These are phyloP conservation scores for Zaprionus davidi DNA, from an alignment of 1,140 invertebrate genomes.

Conservation along the genomic window DNA sequence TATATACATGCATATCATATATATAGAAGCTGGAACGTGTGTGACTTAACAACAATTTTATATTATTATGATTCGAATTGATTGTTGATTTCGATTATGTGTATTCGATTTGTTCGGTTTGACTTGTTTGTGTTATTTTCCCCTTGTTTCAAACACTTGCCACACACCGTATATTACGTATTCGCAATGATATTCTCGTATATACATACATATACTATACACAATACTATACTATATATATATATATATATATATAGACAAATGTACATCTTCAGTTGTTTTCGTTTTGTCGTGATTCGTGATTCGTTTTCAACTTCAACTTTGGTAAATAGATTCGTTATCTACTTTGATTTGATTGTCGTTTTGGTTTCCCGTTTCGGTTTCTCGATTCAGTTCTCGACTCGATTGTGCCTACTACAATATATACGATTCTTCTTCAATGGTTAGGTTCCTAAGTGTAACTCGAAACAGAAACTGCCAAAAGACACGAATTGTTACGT, in stretches of 20 bases:
- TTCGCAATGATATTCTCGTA: constrained; percentile 1
- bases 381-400: neutral
- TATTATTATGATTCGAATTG: constrained; percentile 19
- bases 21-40: neutral
- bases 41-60: constrained; percentile 5
- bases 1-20: neutral
- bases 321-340: constrained; percentile 28
- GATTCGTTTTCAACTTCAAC: neutral
- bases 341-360: constrained; percentile 5
- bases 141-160: constrained; percentile 16
- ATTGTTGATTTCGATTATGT: constrained; percentile 13
- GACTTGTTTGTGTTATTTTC: neutral
- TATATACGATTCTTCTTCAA: constrained; percentile 19
- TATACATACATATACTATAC: constrained; percentile 1
- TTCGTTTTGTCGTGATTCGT: neutral
- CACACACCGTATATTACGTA: constrained; percentile 26
- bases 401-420: neutral
- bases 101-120: constrained; percentile 14
- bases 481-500: constrained; percentile 20
- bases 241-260: neutral
- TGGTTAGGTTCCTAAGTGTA: constrained; percentile 41
- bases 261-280: neutral
- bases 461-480: constrained; percentile 41
- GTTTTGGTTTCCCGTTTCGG: constrained; percentile 5
- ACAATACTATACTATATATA: neutral